These are phyloP conservation scores for Apotomis capreana DNA, from an alignment of 2,888 invertebrate species.

Conservation along the genomic window DNA sequence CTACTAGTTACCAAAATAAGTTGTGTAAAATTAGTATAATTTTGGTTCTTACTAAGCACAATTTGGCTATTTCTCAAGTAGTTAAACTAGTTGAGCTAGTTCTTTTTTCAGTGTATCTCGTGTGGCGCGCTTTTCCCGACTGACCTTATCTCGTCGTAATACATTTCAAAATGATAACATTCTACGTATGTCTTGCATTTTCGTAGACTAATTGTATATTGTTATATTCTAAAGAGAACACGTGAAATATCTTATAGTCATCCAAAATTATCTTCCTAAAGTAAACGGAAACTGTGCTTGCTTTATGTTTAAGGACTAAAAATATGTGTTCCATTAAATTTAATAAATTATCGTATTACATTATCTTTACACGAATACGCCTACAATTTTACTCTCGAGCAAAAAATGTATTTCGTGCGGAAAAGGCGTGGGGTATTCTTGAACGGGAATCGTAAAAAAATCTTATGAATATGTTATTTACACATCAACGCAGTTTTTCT, in stretches of 20 bases:
- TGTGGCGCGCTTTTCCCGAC: no score
- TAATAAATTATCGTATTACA: constrained; percentile 32
- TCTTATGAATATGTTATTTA: constrained; percentile 27
- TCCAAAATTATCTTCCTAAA: background rate
- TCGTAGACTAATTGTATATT: background rate
- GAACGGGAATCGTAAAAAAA: constrained; percentile 13
- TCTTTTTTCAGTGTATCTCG: no score
- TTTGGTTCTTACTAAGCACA: no score
- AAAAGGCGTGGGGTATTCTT: constrained; percentile 19
- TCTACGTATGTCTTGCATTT: no score
- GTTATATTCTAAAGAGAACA: background rate
- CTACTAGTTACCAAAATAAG: no score
- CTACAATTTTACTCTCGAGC: constrained; percentile 10
- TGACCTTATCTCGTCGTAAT: no score
- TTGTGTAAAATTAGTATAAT: no score
- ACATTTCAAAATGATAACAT: no score
- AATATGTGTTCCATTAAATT: constrained; percentile 20
- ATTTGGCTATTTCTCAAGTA: no score
- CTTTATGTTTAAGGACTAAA: constrained; percentile 14
- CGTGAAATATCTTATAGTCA: no score
- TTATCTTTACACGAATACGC: constrained; percentile 27
- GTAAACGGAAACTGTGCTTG: background rate
- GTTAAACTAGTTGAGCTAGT: no score
- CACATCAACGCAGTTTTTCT: constrained; percentile 10
- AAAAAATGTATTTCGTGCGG: constrained; percentile 29